Evolutionary conservation across 1,140 invertebrate species (phyloP), one percentile per base, ranked within the genome.

Genomic region (Drosophila grimshawi): DNA sequence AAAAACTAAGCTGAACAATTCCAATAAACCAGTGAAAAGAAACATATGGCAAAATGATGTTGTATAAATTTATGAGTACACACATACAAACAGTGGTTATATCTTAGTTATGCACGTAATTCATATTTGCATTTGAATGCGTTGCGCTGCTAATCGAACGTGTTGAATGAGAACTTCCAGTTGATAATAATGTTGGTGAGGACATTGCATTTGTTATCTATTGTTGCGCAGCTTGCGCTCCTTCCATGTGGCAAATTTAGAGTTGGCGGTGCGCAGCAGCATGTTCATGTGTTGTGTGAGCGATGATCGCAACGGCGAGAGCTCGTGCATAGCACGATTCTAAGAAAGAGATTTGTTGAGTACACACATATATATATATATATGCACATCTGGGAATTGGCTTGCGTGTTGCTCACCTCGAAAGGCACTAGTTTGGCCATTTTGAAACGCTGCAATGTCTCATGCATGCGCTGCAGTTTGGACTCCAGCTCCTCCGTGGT

Each of bases 201-300:
- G 72, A 29, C 46, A 39, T 46, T 70, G 61, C 67, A 43, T 80
- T 67, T 90, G 86, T 78, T 92, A 92, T 78, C 90, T 86, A 48
- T 82, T 68, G 62, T 90, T 88, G 39, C 92, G 90, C 60, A 91
- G 94, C 85, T 96, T 95, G 67, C 96, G 93, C 86, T 96, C 96
- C 92, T 98, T 97, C 97, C 97, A 98, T 2, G 95, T 93, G 37
- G 94, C 95, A 93, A 96, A 98, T 91, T 97, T 98, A 63, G 95
- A 94, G 82, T 96, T 97, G 2, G 97, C 97, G 6, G 96, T 95
- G 83, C 96, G 95, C 56, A 98, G 93, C 86, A 98, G 94, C 92
- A 96, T 95, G 92, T 97, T 97, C 78, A 98, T 93, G 92, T 98
- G 97, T 93, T 95, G 95, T n/a, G 97, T 97, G 10, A 98, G 90